A percentile compares a stretch with the other conserved stretches of the same genome.
Evolutionary conservation across 2,113 vertebrate genomes (phyloP).

Genomic region (Embiotoca jacksoni): DNA sequence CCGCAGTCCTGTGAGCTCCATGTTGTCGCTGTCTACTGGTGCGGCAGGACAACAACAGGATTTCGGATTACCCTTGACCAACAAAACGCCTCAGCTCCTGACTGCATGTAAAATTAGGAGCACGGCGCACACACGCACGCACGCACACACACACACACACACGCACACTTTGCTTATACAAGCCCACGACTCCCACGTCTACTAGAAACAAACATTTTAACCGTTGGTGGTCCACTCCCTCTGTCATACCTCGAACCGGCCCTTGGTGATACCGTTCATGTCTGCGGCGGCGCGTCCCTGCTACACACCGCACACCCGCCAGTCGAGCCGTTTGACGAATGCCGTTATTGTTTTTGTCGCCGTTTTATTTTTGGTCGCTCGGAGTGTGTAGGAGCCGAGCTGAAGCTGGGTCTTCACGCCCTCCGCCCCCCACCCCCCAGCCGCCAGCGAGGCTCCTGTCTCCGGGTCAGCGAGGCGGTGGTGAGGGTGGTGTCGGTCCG

Average conservation of each 20-base stretch:
- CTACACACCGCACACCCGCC: conserved; percentile 61
- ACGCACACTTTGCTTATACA: conserved; percentile 55
- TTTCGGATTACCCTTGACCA: conserved; percentile 82
- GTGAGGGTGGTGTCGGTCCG: conserved; percentile 62
- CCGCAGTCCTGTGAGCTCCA: conserved; percentile 70
- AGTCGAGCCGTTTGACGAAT: conserved; percentile 34
- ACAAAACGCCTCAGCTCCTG: conserved; percentile 69
- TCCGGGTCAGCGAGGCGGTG: conserved; percentile 67
- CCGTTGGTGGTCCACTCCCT: conserved; percentile 60
- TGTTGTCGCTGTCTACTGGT: conserved; percentile 76
- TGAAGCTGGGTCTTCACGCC: conserved; percentile 71
- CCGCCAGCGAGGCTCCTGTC: conserved; percentile 75
- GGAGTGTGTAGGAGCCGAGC: conserved; percentile 66
- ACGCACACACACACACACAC: conserved; percentile 12
- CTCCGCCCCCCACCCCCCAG: conserved; percentile 50
- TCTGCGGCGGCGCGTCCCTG: conserved; percentile 80
- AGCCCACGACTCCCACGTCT: conserved; percentile 68
- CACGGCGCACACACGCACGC: conserved; percentile 8
- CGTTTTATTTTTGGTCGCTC: conserved; percentile 70
- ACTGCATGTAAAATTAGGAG: conserved; percentile 72
- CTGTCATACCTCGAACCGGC: conserved; percentile 87
- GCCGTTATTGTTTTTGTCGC: conserved; percentile 74
- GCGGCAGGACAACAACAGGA: conserved; percentile 76
- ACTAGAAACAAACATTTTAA: conserved; percentile 58
- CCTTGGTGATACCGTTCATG: conserved; percentile 89